phyloP scores from a whole-genome alignment of 2,113 vertebrate genomes.

The Ophiodon elongatus region DNA sequence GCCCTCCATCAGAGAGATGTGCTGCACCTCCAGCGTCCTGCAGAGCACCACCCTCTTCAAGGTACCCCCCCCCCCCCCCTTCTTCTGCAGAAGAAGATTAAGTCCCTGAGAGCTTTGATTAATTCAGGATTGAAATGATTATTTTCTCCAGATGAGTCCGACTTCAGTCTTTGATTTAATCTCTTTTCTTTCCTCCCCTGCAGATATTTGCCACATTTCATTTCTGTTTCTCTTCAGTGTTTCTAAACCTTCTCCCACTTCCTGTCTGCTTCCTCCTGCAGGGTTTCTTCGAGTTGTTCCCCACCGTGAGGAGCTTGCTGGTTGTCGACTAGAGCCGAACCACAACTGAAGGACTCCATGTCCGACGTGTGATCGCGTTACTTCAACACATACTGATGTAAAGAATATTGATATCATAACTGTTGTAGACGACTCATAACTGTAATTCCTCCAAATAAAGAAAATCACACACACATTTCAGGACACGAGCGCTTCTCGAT shows the following conservation, averaged over 20 bases:
- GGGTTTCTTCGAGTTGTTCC: constrained; percentile 95
- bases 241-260: not conserved
- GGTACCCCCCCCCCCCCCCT: constrained; percentile 80
- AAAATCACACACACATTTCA: not conserved
- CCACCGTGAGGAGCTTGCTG: constrained; percentile 85
- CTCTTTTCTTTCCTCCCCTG: not conserved
- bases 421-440: not conserved
- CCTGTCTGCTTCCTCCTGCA: constrained; percentile 71
- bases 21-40: constrained; percentile 93
- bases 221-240: not conserved
- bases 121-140: not conserved
- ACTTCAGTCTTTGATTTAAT: not conserved
- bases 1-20: constrained; percentile 99
- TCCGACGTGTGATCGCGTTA: not conserved
- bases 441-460: not conserved
- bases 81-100: too few species aligned
- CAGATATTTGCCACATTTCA: not conserved
- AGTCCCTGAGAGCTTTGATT: not conserved
- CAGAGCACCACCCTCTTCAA: constrained; percentile 94
- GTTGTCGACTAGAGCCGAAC: constrained; percentile 82
- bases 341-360: not conserved
- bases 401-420: not conserved
- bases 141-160: not conserved
- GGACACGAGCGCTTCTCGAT: not conserved
- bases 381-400: not conserved